A percentile compares a stretch with the other conserved stretches of the same genome.
phyloP scores from a whole-genome alignment of 1,140 invertebrate genomes.

The Pogonognathellus flavescens region DNA sequence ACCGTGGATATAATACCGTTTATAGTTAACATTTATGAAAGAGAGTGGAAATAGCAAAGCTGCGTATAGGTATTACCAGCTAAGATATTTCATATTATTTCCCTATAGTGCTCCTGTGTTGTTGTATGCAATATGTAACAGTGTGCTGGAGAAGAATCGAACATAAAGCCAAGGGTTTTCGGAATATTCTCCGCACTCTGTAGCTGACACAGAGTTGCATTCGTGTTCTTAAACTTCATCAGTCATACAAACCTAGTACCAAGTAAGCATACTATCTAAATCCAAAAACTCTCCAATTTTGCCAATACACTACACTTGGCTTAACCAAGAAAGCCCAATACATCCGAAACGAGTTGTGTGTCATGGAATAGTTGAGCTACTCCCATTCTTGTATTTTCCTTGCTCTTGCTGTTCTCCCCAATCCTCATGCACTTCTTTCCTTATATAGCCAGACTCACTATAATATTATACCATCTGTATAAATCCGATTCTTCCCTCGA shows the following conservation, averaged over 20 bases:
- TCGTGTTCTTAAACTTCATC: conserved; percentile 62
- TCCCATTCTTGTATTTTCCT: no score
- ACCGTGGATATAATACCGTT: no score
- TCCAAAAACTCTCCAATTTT: conserved; percentile 35
- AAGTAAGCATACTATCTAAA: conserved; percentile 45
- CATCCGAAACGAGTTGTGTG: conserved; percentile 7
- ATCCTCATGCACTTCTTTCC: no score
- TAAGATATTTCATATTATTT: no score
- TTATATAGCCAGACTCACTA: no score
- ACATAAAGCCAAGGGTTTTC: conserved; percentile 1
- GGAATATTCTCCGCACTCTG: background rate
- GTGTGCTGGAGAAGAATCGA: background rate
- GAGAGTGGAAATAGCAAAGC: background rate
- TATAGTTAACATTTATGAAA: background rate
- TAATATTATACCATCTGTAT: no score
- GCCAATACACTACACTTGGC: conserved; percentile 1
- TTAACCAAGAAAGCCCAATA: background rate
- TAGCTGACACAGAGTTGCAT: conserved; percentile 32
- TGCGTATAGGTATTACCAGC: no score
- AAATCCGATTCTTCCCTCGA: no score
- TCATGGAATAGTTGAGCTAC: conserved; percentile 6
- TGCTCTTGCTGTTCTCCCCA: no score
- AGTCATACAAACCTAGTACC: conserved; percentile 55
- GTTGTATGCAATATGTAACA: no score
- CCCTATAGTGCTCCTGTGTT: no score